Evolutionary conservation across 2,113 vertebrate species (phyloP).

Genomic region (Anguilla rostrata): DNA sequence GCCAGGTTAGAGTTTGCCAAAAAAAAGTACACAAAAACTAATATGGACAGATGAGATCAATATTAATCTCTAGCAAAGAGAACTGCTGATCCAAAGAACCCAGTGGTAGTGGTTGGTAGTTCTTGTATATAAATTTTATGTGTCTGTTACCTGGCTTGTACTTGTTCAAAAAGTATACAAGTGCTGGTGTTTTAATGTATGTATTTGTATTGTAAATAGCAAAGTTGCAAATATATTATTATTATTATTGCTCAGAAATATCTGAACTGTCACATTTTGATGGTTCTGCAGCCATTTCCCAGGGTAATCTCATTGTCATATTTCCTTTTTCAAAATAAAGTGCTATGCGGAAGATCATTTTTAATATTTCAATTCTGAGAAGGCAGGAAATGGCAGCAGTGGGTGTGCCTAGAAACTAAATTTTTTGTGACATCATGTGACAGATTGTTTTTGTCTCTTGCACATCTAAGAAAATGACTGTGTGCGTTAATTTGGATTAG

Average conservation of each 20-base stretch:
- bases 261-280: neutral
- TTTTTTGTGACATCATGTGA: neutral
- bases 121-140: too few relatives aligned
- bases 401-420: neutral
- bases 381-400: neutral
- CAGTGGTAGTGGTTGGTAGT: too few relatives aligned
- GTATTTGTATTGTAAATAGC: neutral
- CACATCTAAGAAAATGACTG: neutral
- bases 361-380: neutral
- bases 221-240: neutral
- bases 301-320: neutral
- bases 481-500: neutral
- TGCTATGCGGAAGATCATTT: neutral
- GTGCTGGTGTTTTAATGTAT: neutral
- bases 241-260: neutral
- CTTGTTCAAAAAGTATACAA: neutral
- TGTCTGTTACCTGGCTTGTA: neutral
- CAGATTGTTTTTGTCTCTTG: neutral
- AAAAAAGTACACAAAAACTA: too few relatives aligned
- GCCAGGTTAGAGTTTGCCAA: too few relatives aligned
- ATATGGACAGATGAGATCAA: too few relatives aligned
- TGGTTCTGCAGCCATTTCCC: neutral
- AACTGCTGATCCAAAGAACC: too few relatives aligned
- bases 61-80: too few relatives aligned
- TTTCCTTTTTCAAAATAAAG: constrained; percentile 1